Base-by-base conservation (phyloP, 2,888 invertebrate genomes). In the Cataglyphis cursor region DNA sequence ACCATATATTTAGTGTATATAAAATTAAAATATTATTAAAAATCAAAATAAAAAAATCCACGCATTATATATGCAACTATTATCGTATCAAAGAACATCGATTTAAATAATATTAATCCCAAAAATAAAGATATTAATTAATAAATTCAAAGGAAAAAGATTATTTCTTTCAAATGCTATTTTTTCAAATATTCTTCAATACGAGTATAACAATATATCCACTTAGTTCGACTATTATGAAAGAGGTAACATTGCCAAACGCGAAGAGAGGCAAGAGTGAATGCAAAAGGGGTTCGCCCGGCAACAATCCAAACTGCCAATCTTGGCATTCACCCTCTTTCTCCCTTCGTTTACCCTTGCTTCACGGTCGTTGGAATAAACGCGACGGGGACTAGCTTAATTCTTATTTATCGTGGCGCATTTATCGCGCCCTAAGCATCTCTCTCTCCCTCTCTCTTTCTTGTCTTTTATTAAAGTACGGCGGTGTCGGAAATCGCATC, bases 351-450 rank as follows among this genome's bases (percentile, higher is more conserved):
- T 65, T 74, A 66, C 57, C 24, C n/a, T 75, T 74, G 51, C 54
- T 62, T 61, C 64, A 48, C 18, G 31, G 18, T 5, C 10, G n/a
- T 21, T 38, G 38, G 61, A 31, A 62, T 35, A n/a, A 44, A 68
- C n/a, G 59, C 38, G 54, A 70, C 31, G 66, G n/a, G 28, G 59
- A n/a, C 54, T 48, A 59, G 68, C 70, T 86, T 80, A 84, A 87
- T 78, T 83, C 78, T 87, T 85, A 87, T 86, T 83, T 87, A 85
- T 85, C 70, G 82, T 35, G 57, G 15, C 59, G 75, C 80, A 80
- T 87, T 85, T 80, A 82, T 86, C 78, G 70, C 61, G 72, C 48
- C 44, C 62, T 24, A 78, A 57, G n/a, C 38, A 18, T 68, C 31
- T 70, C 65, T 62, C 41, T 28, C 24, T 72, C 15, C 38, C 57